Base-by-base conservation (phyloP, 2,797 vertebrate genomes). In the Buceros bicornis region DNA sequence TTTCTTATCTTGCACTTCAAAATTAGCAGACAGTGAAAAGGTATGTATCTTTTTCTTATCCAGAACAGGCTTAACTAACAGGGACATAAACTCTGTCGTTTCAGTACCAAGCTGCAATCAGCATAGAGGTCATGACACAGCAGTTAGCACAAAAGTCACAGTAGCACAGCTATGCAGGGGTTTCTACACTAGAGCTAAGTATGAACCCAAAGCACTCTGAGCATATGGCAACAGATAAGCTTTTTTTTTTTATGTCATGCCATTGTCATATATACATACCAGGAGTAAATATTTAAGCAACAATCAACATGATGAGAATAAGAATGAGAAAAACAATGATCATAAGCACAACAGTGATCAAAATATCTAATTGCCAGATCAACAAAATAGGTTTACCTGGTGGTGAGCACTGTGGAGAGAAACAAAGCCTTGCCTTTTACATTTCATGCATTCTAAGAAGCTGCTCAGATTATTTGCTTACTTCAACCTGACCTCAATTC, bases 261-360 rank as follows among this genome's bases (percentile, higher is more conserved):
- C 37, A 40, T 40, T 90, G 37, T 40, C 50, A 69, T 71, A 67
- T 71, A 74, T 24, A 33, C 37, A 61, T 35, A 15, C 16, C 26
- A 69, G 64, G 48, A 74, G 53, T 78, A 94, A 91, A 86, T 88
- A 94, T n/a, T 91, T 91, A 93, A 86, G 84, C 19, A 92, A 86
- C 13, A 45, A 81, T 47, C 29, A 95, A 77, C 40, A 61, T 10
- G 50, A 20, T 50, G 81, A 71, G 37, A 45, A 47, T 16, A 5
- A 73, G 45, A 82, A 81, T 42, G 28, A 88, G 70, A 42, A 89
- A 69, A 92, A 60, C 47, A 89, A 58, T 15, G 29, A 35, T 29
- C 0, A 2, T 60, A 87, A 89, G 40, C 10, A 10, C 31, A 89
- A 37, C 43, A 86, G 17, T 8, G 29, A 72, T 87, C 19, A 87